Evolutionary conservation across 2,797 vertebrate species (phyloP).

Genomic region (Oreonectes daqikongensis): DNA sequence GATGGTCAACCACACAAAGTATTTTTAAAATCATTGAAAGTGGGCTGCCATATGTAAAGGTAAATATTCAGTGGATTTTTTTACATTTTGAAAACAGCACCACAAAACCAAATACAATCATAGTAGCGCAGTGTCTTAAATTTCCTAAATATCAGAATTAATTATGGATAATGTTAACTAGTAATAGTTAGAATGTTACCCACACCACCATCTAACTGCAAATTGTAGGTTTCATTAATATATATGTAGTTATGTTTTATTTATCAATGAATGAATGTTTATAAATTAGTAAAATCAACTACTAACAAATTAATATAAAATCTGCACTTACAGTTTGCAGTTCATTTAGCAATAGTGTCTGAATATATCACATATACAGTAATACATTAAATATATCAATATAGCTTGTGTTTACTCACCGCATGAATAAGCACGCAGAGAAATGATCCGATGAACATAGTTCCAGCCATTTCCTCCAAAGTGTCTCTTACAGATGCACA

Average conservation of each 20-base stretch:
- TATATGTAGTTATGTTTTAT: neutral
- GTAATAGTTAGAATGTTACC: neutral
- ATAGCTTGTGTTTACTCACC: conserved; percentile 59
- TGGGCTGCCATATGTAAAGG: neutral
- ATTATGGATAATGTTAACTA: neutral
- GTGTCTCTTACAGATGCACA: conserved; percentile 35
- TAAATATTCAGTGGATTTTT: neutral
- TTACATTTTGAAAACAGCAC: too few species aligned
- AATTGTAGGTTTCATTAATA: neutral
- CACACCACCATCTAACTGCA: neutral
- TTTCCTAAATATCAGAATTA: neutral
- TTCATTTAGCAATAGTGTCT: neutral
- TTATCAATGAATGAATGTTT: neutral
- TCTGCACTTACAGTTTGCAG: neutral
- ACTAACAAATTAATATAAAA: neutral
- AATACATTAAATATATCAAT: neutral
- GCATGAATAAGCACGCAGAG: conserved; percentile 54
- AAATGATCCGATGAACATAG: conserved; percentile 45
- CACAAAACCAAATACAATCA: neutral
- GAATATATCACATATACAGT: neutral
- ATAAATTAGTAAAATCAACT: neutral
- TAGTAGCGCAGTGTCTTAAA: neutral
- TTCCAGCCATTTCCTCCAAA: conserved; percentile 60
- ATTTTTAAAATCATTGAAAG: neutral
- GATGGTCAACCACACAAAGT: neutral